These are phyloP conservation scores for Sebastes minor DNA, from an alignment of 2,797 vertebrate species.

Conservation along the genomic window DNA sequence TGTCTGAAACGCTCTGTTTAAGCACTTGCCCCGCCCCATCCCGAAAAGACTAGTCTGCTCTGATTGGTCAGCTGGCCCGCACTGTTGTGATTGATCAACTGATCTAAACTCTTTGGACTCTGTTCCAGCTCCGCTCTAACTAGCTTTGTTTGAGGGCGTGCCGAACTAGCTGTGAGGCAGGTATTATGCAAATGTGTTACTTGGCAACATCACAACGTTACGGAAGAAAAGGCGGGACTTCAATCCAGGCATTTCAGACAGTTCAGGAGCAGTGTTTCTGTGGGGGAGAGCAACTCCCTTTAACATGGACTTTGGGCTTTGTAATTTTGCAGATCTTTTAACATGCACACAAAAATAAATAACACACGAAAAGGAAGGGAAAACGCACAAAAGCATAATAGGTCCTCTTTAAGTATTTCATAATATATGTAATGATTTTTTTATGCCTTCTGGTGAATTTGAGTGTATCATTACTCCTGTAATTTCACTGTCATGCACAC, in stretches of 20 bases:
- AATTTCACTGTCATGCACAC: conserved; percentile 91
- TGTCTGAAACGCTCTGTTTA: neutral
- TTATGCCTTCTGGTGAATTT: conserved; percentile 29
- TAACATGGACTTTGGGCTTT: neutral
- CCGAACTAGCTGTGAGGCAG: neutral
- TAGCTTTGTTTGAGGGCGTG: neutral
- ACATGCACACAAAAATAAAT: neutral
- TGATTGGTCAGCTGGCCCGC: too few relatives aligned
- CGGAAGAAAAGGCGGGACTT: neutral
- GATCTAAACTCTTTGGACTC: neutral
- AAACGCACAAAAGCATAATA: neutral
- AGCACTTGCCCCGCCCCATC: too few relatives aligned
- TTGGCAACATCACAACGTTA: neutral
- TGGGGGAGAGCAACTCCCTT: too few relatives aligned
- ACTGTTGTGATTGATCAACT: too few relatives aligned
- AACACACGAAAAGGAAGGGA: too few relatives aligned
- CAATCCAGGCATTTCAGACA: too few relatives aligned
- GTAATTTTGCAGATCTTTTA: neutral
- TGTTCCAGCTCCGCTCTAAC: neutral
- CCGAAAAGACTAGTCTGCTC: too few relatives aligned
- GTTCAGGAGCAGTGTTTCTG: neutral
- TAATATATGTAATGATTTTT: conserved; percentile 20
- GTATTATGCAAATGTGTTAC: neutral
- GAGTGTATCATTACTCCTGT: conserved; percentile 33
- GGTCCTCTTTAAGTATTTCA: conserved; percentile 5